A percentile compares a stretch with the other conserved stretches of the same genome.
phyloP scores from a whole-genome alignment of 2,113 vertebrate species.

The Pteronura brasiliensis region DNA sequence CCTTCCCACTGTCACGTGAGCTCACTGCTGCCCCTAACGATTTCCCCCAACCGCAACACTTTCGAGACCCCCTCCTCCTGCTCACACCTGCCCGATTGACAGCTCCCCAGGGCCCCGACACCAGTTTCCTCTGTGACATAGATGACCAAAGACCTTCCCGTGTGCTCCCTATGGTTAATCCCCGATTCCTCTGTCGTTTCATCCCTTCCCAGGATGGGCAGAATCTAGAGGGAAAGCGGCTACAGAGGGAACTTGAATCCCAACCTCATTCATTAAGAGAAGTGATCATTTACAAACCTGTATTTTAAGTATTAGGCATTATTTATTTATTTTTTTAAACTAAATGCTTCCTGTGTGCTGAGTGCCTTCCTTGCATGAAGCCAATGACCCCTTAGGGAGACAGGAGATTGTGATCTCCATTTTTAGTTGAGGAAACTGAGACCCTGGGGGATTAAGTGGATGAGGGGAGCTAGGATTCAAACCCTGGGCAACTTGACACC shows the following conservation, averaged over 20 bases:
- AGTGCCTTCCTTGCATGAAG: background rate
- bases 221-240: background rate
- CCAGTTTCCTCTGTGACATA: background rate
- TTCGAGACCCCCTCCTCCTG: background rate
- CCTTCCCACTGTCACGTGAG: background rate
- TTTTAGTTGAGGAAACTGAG: conserved; percentile 5
- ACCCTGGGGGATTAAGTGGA: background rate
- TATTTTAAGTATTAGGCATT: background rate
- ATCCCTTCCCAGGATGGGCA: background rate
- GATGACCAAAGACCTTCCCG: background rate
- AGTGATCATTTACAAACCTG: background rate
- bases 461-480: background rate
- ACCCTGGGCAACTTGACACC: conserved; percentile 3
- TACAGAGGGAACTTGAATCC: background rate
- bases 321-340: background rate
- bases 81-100: background rate
- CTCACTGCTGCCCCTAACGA: background rate
- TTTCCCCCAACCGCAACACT: background rate
- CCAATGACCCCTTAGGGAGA: background rate
- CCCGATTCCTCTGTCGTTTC: background rate
- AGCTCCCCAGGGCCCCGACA: background rate
- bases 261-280: background rate
- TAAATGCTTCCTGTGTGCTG: background rate
- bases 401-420: background rate
- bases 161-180: background rate